Conservation (phyloP, 2,113 vertebrate species). For the Tympanuchus pallidicinctus region DNA sequence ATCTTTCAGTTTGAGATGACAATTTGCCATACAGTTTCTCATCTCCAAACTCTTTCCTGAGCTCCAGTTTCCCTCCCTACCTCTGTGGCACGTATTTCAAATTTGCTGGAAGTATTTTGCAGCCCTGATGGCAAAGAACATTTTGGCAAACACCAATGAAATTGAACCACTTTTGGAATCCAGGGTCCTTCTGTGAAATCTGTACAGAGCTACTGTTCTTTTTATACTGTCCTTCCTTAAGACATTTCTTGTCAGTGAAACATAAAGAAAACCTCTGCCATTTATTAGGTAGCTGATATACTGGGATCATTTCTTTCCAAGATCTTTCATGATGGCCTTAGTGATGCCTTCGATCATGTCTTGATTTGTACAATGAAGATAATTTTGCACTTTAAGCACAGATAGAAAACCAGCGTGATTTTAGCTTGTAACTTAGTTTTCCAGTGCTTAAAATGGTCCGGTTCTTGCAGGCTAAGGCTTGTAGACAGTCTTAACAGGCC, state of each 20-base stretch:
- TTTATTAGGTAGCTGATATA: neutral
- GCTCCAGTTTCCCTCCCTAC: neutral
- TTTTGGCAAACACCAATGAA: neutral
- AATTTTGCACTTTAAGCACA: neutral
- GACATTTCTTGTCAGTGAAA: neutral
- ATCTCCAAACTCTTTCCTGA: neutral
- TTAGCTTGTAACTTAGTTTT: neutral
- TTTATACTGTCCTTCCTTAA: neutral
- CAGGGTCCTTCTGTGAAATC: neutral
- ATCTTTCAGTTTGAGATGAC: neutral
- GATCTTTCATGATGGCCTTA: neutral
- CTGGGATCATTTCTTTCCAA: neutral
- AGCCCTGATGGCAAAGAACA: neutral
- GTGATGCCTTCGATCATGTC: neutral
- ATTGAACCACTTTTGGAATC: neutral
- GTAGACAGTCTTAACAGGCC: neutral
- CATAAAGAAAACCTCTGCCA: neutral
- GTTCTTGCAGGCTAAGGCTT: neutral
- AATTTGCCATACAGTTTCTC: neutral
- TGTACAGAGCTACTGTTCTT: neutral
- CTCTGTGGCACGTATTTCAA: neutral
- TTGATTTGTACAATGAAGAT: neutral
- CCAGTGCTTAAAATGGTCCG: neutral
- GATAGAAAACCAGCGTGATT: neutral
- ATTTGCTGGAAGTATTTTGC: neutral